These are phyloP conservation scores for Lamprologus speciosus DNA, from an alignment of 2,113 vertebrate genomes.

Conservation along the genomic window DNA sequence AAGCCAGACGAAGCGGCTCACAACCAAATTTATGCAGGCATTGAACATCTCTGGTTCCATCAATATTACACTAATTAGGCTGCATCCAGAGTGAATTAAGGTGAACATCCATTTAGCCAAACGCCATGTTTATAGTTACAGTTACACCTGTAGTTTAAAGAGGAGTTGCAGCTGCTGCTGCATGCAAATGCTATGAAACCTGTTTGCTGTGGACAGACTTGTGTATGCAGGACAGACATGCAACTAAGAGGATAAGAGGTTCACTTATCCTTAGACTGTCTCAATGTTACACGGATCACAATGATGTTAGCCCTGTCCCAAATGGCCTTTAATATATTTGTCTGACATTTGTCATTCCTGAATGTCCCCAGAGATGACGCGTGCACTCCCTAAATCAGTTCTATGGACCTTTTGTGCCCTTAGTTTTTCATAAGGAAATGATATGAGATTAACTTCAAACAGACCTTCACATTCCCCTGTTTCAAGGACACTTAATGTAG, in stretches of 20 bases:
- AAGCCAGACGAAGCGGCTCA: background rate
- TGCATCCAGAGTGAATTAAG: slow-evolving; percentile 1
- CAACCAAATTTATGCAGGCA: background rate
- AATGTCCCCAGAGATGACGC: slow-evolving; percentile 1
- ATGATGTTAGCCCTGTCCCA: background rate
- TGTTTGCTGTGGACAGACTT: background rate
- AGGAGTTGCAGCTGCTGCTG: background rate
- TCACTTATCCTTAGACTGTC: background rate
- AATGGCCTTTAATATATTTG: slow-evolving; percentile 15
- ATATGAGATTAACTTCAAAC: background rate
- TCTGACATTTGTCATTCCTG: slow-evolving; percentile 21
- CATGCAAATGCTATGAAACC: background rate
- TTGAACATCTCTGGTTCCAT: background rate
- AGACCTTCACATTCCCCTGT: background rate
- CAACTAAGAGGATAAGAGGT: background rate
- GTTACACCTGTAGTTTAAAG: background rate
- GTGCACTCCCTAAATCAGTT: background rate
- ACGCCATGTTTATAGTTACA: background rate
- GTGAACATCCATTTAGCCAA: background rate
- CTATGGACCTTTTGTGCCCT: background rate
- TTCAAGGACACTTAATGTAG: slow-evolving; percentile 14
- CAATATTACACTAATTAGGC: background rate
- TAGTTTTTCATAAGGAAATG: background rate
- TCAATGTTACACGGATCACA: slow-evolving; percentile 19
- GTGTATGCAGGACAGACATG: background rate